Base-by-base conservation (phyloP, 2,888 invertebrate genomes). In the Synergus gifuensis region DNA sequence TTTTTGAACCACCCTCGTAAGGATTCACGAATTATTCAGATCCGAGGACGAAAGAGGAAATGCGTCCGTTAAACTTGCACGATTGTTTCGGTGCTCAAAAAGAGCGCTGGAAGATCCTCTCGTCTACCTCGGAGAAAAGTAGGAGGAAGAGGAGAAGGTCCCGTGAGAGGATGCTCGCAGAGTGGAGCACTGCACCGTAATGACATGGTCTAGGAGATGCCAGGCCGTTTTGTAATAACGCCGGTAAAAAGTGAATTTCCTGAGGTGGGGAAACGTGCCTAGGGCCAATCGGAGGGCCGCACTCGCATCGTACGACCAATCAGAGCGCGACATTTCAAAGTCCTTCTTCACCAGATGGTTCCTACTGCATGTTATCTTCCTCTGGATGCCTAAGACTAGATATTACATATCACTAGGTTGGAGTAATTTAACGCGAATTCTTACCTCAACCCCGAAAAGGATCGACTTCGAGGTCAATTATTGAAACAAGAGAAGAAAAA, bases 131-230 rank as follows among this genome's bases (percentile, higher is more conserved):
- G 73, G 28, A 54, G 73, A 76, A 84, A 83, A 81, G 84, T 84
- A 76, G 78, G 78, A 78, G 80, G 46, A 80, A 79, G 77, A 60
- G 76, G 73, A 76, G 64, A 62, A 80, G 82, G 83, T 80, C 80
- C 83, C 82, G 82, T 83, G 82, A 84, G 87, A 90, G 88, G 89
- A 89, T 89, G 86, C 90, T 91, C 87, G 87, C 91, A 86, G 90
- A 88, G 88, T 90, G 88, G 90, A 91, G 91, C 89, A 90, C 92
- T 89, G 90, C 90, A 89, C 87, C 88, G 91, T 92, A 92, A 92
- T 92, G 92, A 92, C 91, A 91, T 91, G 92, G 89, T 92, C 92
- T 92, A 92, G 90, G 90, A 91, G 91, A 91, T 90, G 89, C 91
- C 88, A 88, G 91, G 91, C 90, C 90, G 91, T 92, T 92, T 92